Evolutionary conservation across 2,797 vertebrate genomes (phyloP).

Genomic region (Ciconia nigra): DNA sequence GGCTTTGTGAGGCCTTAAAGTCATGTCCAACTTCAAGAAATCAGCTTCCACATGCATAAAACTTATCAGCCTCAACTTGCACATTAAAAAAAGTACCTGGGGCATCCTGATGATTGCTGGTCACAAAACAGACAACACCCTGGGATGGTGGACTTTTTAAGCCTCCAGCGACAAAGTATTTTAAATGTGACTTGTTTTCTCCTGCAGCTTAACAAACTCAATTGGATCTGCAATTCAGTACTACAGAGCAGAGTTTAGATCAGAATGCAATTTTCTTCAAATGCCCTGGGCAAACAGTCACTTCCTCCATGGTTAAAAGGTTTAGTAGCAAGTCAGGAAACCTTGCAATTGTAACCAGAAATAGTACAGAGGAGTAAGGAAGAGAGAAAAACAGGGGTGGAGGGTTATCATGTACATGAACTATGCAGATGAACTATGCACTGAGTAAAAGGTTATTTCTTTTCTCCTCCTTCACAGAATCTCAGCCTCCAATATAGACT

Average conservation of each 20-base stretch:
- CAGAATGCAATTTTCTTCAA: constrained; percentile 16
- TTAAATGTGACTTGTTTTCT: not conserved
- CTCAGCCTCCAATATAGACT: not conserved
- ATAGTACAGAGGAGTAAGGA: not conserved
- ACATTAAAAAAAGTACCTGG: not conserved
- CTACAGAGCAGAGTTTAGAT: constrained; percentile 1
- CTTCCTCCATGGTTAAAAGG: not conserved
- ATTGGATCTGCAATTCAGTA: constrained; percentile 12
- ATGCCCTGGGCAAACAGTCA: constrained; percentile 4
- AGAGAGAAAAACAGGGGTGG: not conserved
- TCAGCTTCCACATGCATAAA: not conserved
- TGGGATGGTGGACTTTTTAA: not conserved
- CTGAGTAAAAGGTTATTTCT: not conserved
- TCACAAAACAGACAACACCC: not conserved
- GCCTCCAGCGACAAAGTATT: not conserved
- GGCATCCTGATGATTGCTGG: not conserved
- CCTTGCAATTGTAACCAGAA: not conserved
- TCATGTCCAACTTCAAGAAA: not conserved
- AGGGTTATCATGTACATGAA: not conserved
- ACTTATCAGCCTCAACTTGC: not conserved
- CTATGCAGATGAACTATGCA: not conserved
- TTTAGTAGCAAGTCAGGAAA: constrained; percentile 2
- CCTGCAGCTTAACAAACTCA: not conserved
- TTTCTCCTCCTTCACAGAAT: not conserved
- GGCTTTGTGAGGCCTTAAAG: not conserved